These are phyloP conservation scores for Conus betulinus DNA, from an alignment of 1,140 invertebrate genomes.

Conservation along the genomic window DNA sequence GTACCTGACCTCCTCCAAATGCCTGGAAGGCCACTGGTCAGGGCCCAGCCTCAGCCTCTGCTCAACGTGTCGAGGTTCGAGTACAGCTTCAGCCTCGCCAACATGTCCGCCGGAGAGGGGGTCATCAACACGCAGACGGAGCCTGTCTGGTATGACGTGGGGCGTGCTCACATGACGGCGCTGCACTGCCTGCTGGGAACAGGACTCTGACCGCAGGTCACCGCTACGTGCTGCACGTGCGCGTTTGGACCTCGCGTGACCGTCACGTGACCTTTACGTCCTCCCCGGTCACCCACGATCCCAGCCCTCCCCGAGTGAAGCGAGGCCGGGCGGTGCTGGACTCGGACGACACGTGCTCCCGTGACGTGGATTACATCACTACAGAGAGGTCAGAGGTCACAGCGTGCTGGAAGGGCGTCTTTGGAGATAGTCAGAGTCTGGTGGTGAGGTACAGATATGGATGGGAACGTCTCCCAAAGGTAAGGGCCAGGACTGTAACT, in stretches of 20 bases:
- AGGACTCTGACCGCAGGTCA: constrained; percentile 26
- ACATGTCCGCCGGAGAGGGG: constrained; percentile 39
- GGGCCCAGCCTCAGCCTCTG: neutral
- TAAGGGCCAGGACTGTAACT: neutral
- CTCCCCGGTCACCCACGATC: constrained; percentile 43
- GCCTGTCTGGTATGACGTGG: constrained; percentile 53
- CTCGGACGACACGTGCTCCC: constrained; percentile 32
- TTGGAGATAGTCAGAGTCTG: constrained; percentile 50
- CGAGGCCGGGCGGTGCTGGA: constrained; percentile 48
- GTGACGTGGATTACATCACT: constrained; percentile 52
- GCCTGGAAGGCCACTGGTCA: constrained; percentile 29
- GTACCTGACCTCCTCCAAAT: constrained; percentile 21
- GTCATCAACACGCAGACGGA: constrained; percentile 46
- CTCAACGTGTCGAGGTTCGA: constrained; percentile 44
- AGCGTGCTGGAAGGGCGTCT: constrained; percentile 54
- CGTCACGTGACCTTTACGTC: constrained; percentile 42
- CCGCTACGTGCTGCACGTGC: constrained; percentile 53
- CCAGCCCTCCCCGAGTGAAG: constrained; percentile 41
- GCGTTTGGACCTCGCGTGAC: constrained; percentile 46
- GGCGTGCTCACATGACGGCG: constrained; percentile 30
- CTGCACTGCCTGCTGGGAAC: constrained; percentile 48
- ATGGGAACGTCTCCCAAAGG: constrained; percentile 49
- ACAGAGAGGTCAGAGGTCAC: constrained; percentile 21
- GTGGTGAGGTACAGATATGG: constrained; percentile 41
- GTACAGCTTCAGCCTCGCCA: constrained; percentile 52